These are phyloP conservation scores for Ectropis crepuscularia DNA, from an alignment of 2,888 invertebrate species.

Conservation along the genomic window DNA sequence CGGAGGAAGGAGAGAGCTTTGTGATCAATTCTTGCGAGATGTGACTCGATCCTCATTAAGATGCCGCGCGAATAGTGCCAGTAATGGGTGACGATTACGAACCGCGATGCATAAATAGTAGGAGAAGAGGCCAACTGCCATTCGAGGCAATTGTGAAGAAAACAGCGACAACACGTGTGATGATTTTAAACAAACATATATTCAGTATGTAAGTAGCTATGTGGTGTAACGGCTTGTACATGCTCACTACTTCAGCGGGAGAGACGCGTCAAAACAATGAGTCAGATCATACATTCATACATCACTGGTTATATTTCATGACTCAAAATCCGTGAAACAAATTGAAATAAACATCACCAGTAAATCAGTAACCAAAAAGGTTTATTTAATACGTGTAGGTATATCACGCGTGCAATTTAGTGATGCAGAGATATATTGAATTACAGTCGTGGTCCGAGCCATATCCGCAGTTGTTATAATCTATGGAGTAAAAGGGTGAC, in stretches of 20 bases:
- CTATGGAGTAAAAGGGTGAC: slow-evolving; percentile 61
- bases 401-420: slow-evolving; percentile 35
- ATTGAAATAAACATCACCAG: slow-evolving; percentile 23
- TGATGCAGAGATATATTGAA: slow-evolving; percentile 38
- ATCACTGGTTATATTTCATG: slow-evolving; percentile 16
- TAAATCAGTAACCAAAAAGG: slow-evolving; percentile 16
- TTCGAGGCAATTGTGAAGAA: slow-evolving; percentile 54
- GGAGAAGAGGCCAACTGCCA: slow-evolving; percentile 51
- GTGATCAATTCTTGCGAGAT: slow-evolving; percentile 40
- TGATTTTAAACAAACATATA: slow-evolving; percentile 22
- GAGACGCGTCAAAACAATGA: slow-evolving; percentile 35
- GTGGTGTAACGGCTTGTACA: slow-evolving; percentile 25
- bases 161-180: slow-evolving; percentile 55
- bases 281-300: slow-evolving; percentile 30
- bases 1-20: slow-evolving; percentile 42
- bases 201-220: slow-evolving; percentile 12
- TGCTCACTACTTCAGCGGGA: slow-evolving; percentile 22
- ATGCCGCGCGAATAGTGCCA: slow-evolving; percentile 56
- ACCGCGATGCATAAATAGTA: slow-evolving; percentile 58
- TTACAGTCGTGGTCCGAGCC: slow-evolving; percentile 49
- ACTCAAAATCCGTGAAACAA: slow-evolving; percentile 24
- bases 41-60: slow-evolving; percentile 53
- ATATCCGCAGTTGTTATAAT: slow-evolving; percentile 60
- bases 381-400: slow-evolving; percentile 9
- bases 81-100: slow-evolving; percentile 61